phyloP scores from a whole-genome alignment of 1,140 invertebrate species.

The Mamestra configurata region DNA sequence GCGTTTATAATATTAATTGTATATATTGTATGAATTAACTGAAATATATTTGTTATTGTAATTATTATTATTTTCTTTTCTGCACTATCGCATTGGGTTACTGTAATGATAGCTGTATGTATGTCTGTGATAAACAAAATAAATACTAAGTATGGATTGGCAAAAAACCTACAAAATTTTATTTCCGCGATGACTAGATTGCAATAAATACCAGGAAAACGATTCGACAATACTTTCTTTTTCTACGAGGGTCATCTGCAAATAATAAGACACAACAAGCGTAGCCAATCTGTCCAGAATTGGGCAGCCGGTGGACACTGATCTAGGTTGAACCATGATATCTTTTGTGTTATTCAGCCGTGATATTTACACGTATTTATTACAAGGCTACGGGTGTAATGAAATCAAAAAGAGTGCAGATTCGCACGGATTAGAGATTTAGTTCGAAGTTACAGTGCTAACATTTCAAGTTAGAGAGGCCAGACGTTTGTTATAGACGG shows the following conservation, averaged over 20 bases:
- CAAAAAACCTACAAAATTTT: neutral
- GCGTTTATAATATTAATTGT: too few species aligned
- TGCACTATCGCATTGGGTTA: too few species aligned
- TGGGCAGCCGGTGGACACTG: neutral
- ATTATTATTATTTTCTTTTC: too few species aligned
- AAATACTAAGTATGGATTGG: too few species aligned
- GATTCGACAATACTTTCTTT: neutral
- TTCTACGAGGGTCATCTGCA: neutral
- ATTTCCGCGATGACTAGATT: too few species aligned
- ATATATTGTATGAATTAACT: too few species aligned
- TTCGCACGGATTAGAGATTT: neutral
- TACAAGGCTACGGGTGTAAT: neutral
- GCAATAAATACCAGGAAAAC: too few species aligned
- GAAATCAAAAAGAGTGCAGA: neutral
- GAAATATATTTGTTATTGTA: too few species aligned
- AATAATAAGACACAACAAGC: neutral
- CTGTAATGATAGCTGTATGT: too few species aligned
- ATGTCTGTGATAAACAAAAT: too few species aligned
- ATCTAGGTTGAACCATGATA: neutral
- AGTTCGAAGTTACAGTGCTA: neutral
- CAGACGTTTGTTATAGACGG: too few species aligned
- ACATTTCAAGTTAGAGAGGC: neutral
- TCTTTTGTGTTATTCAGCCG: neutral
- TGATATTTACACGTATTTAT: neutral
- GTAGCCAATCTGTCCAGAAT: constrained; percentile 4